phyloP scores from a whole-genome alignment of 2,888 invertebrate species.

The Apoderus coryli region DNA sequence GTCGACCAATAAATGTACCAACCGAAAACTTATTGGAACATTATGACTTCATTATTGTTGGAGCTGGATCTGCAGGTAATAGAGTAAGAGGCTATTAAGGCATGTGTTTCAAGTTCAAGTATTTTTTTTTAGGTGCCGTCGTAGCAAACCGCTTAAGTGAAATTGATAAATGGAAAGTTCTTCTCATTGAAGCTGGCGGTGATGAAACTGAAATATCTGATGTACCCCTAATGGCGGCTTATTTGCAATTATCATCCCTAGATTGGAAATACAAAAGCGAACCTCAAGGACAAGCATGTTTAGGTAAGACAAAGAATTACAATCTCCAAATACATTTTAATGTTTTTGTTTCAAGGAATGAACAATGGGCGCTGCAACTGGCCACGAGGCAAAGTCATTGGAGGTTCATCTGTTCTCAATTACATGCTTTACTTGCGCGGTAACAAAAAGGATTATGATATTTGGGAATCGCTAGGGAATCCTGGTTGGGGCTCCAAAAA shows the following conservation, averaged over 20 bases:
- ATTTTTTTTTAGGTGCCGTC: conserved; percentile 54
- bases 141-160: conserved; percentile 72
- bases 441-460: conserved; percentile 78
- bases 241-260: conserved; percentile 69
- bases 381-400: conserved; percentile 85
- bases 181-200: conserved; percentile 75
- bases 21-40: conserved; percentile 47
- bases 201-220: conserved; percentile 86
- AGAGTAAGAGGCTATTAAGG: no score
- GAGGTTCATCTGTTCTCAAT: conserved; percentile 79
- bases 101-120: no score
- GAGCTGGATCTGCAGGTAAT: conserved; percentile 72
- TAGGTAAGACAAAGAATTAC: conserved; percentile 43
- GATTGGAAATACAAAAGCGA: conserved; percentile 93
- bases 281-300: conserved; percentile 65
- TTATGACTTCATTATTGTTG: conserved; percentile 77
- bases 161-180: conserved; percentile 62
- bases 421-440: conserved; percentile 87
- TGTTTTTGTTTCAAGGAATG: conserved; percentile 50
- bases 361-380: conserved; percentile 73
- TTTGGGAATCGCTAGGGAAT: conserved; percentile 77
- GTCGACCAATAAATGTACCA: conserved; percentile 55
- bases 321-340: conserved; percentile 1
- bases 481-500: conserved; percentile 77
- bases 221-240: conserved; percentile 75